Evolutionary conservation across 1,140 invertebrate genomes (phyloP), one percentile per base, ranked within the genome.

Genomic region (Phocides pigmalion): DNA sequence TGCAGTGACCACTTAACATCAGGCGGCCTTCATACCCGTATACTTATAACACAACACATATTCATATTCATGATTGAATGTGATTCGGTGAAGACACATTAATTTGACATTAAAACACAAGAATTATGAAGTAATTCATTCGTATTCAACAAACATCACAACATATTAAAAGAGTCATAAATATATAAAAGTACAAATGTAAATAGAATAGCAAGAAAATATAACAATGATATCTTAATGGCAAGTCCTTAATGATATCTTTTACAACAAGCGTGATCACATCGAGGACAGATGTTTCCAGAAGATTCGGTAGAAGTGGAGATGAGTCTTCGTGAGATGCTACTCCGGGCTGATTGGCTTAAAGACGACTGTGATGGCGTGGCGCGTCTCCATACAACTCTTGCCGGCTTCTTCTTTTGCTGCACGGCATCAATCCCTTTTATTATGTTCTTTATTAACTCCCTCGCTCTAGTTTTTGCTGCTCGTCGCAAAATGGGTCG

Each of bases 371-470:
- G 22, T 28, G 46, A 15, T 12, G 20, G 15, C 12, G 46, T 28
- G n/a, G 22, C n/a, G 25, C 9, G 19, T 3, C 6, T 11, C 17
- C 19, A 19, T 16, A 20, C 42, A 1, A 14, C 15, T n/a, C 12
- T 14, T 9, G 28, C 6, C 4, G 22, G 46, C 14, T 49, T 28
- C 22, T 9, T 11, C 12, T 14, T 14, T 6, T 25, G 11, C n/a
- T 47, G n/a, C 8, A 6, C 19, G 22, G 11, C 8, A 14, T 5
- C n/a, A 2, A 28, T 49, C 3, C 46, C 46, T 6, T 49, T 28
- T 49, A 49, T 49, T 4, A 49, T 49, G 15, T 49, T 25, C 12
- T 14, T 49, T 49, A 49, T 28, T n/a, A 49, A 6, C 12, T 25
- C 8, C 12, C 20, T 25, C 20, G 46, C 46, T 49, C 14, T 14